Evolutionary conservation across 1,140 invertebrate species (phyloP), one percentile per base, ranked within the genome.

Genomic region (Hylaeus volcanicus): DNA sequence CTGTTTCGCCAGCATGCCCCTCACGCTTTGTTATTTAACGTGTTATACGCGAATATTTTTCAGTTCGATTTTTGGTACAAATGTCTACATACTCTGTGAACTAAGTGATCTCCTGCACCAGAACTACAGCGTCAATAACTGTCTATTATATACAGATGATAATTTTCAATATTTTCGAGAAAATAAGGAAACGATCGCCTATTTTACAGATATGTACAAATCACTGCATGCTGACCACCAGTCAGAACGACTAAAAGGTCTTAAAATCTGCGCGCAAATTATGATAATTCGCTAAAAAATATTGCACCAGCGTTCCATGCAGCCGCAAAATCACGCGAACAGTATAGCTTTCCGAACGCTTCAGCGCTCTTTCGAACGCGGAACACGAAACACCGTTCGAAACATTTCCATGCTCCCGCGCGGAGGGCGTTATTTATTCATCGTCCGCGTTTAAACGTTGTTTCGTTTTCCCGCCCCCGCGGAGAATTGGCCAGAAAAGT

Each of bases 311-410:
- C 9, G 37, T 81, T 77, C 65, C 39, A 56, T 51, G 55, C 61
- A 26, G 60, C 43, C 37, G 60, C 74, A 64, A 56, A 26, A 60
- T 66, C 66, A 84, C 81, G 66, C 60, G 65, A 70, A 75, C 48
- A 56, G 48, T 41, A 60, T 70, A 37, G 82, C 79, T 79, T 75
- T 58, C n/a, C 63, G 41, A 74, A 79, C 64, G 83, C 83, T 82
- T 85, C n/a, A n/a, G n/a, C 51, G 39, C 68, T 37, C 61, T 68
- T 41, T 45, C 26, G 51, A 72, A 72, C 53, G 51, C 74, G 79
- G 74, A 86, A 82, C 70, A 53, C 80, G 84, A 66, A 82, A 78
- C 73, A 41, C 9, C 26, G 14, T 56, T 37, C 3, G 11, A 65
- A 48, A 6, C 71, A 48, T n/a, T 26, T 3, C 1, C 43, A 15